Evolutionary conservation across 2,113 vertebrate species (phyloP).

Genomic region (Podiceps cristatus): DNA sequence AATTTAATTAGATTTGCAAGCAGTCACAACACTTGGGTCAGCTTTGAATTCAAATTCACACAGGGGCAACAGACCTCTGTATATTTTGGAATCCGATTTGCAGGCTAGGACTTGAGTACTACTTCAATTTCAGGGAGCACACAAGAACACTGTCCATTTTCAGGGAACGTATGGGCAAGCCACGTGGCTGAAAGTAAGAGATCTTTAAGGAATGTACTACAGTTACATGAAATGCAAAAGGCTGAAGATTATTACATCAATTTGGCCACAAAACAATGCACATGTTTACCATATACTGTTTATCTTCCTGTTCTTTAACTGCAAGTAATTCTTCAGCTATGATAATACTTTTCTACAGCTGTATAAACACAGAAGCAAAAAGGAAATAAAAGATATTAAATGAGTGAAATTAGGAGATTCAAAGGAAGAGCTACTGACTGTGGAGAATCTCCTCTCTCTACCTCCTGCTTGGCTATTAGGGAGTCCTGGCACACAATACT

Average conservation of each 20-base stretch:
- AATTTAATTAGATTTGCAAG: slow-evolving; percentile 12
- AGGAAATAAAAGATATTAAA: neutral
- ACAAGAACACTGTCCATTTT: neutral
- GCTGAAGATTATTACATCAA: neutral
- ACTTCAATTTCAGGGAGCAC: neutral
- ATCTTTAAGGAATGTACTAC: neutral
- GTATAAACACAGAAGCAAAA: neutral
- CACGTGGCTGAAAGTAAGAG: neutral
- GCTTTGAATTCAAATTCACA: neutral
- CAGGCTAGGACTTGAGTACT: neutral
- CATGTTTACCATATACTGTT: neutral
- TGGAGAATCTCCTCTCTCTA: neutral
- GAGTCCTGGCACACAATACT: neutral
- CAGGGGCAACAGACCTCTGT: neutral
- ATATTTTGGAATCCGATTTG: neutral
- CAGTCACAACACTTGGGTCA: neutral
- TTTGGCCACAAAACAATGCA: neutral
- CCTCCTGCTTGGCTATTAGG: neutral
- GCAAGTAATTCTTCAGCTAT: neutral
- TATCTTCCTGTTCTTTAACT: neutral
- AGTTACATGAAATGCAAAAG: neutral
- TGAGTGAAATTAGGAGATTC: neutral
- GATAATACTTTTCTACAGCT: neutral
- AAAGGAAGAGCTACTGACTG: neutral
- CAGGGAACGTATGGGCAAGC: neutral